Conservation (phyloP, 2,797 vertebrate species). For the Cyprinodon diabolis region DNA sequence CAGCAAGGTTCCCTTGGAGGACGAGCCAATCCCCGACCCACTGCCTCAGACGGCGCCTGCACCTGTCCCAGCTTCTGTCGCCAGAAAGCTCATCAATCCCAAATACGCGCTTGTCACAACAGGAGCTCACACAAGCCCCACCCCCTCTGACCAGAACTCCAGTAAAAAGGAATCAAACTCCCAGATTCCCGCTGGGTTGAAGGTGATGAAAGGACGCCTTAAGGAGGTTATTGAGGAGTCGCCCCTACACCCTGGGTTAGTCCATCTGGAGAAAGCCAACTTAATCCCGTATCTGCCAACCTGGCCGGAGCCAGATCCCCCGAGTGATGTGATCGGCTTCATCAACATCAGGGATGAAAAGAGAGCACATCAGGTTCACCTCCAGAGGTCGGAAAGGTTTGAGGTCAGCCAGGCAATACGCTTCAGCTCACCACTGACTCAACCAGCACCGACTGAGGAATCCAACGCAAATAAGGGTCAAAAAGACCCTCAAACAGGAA, state of each 20-base stretch:
- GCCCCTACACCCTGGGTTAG: slow-evolving; percentile 87
- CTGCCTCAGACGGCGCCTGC: slow-evolving; percentile 73
- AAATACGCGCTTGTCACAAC: slow-evolving; percentile 90
- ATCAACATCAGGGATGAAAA: slow-evolving; percentile 96
- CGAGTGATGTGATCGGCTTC: slow-evolving; percentile 94
- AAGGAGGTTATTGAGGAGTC: slow-evolving; percentile 57
- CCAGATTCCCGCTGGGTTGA: slow-evolving; percentile 66
- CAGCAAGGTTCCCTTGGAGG: slow-evolving; percentile 84
- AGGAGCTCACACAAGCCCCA: slow-evolving; percentile 82
- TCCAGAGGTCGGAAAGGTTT: slow-evolving; percentile 90
- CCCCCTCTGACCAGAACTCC: slow-evolving; percentile 83
- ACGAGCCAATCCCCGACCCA: slow-evolving; percentile 86
- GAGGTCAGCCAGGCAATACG: slow-evolving; percentile 89
- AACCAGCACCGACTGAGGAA: slow-evolving; percentile 20
- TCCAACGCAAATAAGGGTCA: background rate
- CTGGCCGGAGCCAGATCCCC: slow-evolving; percentile 94
- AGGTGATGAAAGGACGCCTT: slow-evolving; percentile 52
- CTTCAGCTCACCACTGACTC: slow-evolving; percentile 80
- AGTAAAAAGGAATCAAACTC: slow-evolving; percentile 71
- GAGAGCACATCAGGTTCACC: slow-evolving; percentile 88
- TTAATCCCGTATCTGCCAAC: slow-evolving; percentile 94
- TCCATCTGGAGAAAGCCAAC: slow-evolving; percentile 87
- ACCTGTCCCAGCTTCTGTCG: slow-evolving; percentile 78
- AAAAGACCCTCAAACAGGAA: background rate
- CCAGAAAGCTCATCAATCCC: slow-evolving; percentile 93